A percentile compares a stretch with the other conserved stretches of the same genome.
These are phyloP conservation scores for Oreocharis arfaki DNA, from an alignment of 2,113 vertebrate species.

Conservation along the genomic window DNA sequence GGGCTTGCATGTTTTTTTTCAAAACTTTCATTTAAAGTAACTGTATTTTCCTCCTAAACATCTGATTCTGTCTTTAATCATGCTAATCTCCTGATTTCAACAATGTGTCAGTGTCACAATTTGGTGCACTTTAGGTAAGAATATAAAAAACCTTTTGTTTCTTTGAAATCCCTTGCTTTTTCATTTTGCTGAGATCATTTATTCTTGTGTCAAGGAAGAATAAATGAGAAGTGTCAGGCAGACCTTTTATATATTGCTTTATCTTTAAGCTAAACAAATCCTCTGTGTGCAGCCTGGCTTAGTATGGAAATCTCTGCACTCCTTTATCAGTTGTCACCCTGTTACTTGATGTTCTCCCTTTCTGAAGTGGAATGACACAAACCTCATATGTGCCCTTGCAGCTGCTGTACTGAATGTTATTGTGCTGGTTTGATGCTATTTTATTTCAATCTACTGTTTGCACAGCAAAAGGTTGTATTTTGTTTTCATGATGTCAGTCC, in stretches of 20 bases:
- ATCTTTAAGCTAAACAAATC: background rate
- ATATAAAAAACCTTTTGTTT: background rate
- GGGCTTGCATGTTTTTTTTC: background rate
- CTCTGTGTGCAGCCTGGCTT: background rate
- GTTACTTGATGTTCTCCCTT: background rate
- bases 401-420: background rate
- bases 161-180: background rate
- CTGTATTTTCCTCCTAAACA: background rate
- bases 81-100: background rate
- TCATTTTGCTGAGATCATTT: background rate
- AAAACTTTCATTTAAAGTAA: background rate
- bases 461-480: background rate
- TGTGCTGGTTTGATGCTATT: background rate
- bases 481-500: background rate
- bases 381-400: background rate
- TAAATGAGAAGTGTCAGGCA: conserved; percentile 1
- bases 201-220: background rate
- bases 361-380: background rate
- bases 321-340: background rate
- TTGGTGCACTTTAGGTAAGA: background rate
- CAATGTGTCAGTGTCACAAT: background rate
- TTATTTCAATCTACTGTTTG: background rate
- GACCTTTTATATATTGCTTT: conserved; percentile 1
- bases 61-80: background rate
- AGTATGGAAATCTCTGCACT: background rate